These are phyloP conservation scores for Calidris pugnax DNA, from an alignment of 2,113 vertebrate genomes.

Conservation along the genomic window DNA sequence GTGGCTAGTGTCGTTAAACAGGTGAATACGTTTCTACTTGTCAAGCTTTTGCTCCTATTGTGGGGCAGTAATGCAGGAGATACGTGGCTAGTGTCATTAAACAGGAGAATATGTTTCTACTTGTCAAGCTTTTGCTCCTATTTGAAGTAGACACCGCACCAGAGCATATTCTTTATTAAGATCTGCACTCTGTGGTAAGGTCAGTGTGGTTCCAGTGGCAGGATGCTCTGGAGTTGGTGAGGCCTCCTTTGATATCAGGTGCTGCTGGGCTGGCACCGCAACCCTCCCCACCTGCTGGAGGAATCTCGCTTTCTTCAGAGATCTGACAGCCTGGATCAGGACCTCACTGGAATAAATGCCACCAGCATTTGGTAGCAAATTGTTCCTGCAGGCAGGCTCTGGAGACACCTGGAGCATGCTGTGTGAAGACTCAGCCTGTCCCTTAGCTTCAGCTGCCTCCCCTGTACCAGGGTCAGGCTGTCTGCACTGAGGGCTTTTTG, in stretches of 20 bases:
- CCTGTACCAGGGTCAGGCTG: neutral
- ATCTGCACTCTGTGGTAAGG: neutral
- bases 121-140: neutral
- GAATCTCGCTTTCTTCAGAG: neutral
- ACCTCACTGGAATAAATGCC: neutral
- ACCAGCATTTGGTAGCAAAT: neutral
- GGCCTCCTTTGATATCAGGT: neutral
- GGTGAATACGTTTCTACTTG: neutral
- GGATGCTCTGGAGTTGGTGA: neutral
- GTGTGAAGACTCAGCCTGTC: neutral
- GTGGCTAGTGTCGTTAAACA: neutral
- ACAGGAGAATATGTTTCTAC: neutral
- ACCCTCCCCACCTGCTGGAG: neutral
- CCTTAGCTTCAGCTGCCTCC: neutral
- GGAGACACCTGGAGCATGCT: neutral
- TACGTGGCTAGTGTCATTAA: neutral
- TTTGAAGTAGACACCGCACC: neutral
- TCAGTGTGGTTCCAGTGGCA: neutral
- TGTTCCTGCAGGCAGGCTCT: neutral
- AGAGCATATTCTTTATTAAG: neutral
- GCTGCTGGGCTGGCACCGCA: neutral
- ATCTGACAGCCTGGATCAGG: neutral
- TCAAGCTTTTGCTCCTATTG: too few relatives aligned
- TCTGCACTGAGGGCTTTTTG: neutral
- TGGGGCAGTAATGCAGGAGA: neutral